A percentile compares a stretch with the other conserved stretches of the same genome.
Conservation (phyloP, 1,140 invertebrate species). For the Aphis gossypii region DNA sequence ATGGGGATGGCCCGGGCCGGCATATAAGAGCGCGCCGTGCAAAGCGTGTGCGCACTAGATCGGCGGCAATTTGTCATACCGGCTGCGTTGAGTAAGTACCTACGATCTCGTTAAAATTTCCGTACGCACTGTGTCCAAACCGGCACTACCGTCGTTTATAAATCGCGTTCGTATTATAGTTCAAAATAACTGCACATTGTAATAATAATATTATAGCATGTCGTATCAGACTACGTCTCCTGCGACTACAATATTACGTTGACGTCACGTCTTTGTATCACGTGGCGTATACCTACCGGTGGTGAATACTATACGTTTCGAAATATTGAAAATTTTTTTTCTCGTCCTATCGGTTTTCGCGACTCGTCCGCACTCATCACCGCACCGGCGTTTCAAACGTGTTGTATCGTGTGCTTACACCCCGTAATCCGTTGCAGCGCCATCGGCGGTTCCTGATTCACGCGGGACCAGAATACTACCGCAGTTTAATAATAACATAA, state of each 20-base stretch:
- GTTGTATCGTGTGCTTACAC: no score
- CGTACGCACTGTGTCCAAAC: background rate
- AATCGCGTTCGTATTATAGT: background rate
- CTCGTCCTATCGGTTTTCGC: background rate
- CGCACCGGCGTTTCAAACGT: background rate
- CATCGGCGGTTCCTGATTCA: background rate
- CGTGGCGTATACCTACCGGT: background rate
- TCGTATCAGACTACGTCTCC: background rate
- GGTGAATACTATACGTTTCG: background rate
- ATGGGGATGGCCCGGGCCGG: slow-evolving; percentile 51
- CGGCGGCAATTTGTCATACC: slow-evolving; percentile 32
- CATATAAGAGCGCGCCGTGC: slow-evolving; percentile 54
- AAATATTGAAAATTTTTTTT: background rate
- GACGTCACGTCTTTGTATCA: background rate
- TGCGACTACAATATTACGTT: background rate
- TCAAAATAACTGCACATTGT: background rate
- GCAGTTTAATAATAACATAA: background rate
- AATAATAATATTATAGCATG: background rate
- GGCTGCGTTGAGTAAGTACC: background rate
- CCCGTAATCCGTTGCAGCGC: background rate
- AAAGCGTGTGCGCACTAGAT: slow-evolving; percentile 44
- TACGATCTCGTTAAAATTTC: background rate
- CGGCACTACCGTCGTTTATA: background rate
- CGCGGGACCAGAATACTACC: no score
- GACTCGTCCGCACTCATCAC: no score